Evolutionary conservation across 2,113 vertebrate genomes (phyloP), one percentile per base, ranked within the genome.

Genomic region (Coregonus clupeaformis): DNA sequence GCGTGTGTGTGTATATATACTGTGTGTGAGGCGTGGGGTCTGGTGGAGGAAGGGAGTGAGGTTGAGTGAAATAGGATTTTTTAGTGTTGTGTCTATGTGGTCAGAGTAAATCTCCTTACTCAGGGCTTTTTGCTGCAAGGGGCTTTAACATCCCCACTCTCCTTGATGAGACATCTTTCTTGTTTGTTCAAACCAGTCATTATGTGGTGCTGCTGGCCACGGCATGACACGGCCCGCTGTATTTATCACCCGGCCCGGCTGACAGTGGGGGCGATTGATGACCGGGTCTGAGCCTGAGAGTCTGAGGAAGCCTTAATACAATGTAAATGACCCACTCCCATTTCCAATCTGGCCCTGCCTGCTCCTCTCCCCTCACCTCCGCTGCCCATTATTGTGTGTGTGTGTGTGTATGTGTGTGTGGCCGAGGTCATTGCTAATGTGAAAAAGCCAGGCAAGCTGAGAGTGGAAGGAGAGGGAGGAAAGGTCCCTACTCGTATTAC

Each of bases 321-420:
- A 97, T 97, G 96, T 95, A 97, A 96, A 98, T 97, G 95, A 97
- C 95, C 93, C 92, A 94, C 94, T 95, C 94, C 93, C 93, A 93
- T 95, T 96, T 96, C 95, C 94, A 97, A 94, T 96, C 94, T 93
- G 72, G 80, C 64, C 63, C 72, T 93, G 90, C 93, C 91, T 90
- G 92, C 92, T 94, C 95, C 93, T 91, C 93, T 94, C 85, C 92
- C 92, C 93, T 92, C 93, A 91, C 85, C 89, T 91, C 84, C 87
- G 2, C 27, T 36, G 32, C 60, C 49, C 73, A 79, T 82, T 74
- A 75, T 25, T 9, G 14, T 68, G 30, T n/a, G 32, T 68, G 27
- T 67, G 27, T 32, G 12, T 72, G 80, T 75, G 73, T 73, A 49
- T 55, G 70, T 24, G 16, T 75, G 75, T 94, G 91, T 93, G 92